Evolutionary conservation across 2,113 vertebrate species (phyloP), one percentile per base, ranked within the genome.

Genomic region (Odontesthes bonariensis): DNA sequence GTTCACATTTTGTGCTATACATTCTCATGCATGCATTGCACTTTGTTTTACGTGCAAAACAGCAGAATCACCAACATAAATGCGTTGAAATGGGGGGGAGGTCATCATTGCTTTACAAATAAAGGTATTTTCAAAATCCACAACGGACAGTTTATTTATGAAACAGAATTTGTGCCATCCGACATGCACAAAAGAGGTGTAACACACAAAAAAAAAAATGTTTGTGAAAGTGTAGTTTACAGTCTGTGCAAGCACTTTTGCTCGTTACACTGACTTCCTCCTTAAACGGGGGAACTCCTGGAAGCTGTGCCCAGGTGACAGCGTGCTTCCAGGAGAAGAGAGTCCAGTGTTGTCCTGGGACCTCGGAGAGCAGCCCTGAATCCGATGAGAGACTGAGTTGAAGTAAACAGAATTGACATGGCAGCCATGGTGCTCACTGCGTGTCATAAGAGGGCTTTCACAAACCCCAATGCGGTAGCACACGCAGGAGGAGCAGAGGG

Each of bases 261-360:
- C 19, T 55, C 49, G 33, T 93, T 88, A 98, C 84, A 99, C 88
- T 35, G 97, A 98, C 90, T 94, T 98, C 81, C 97, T 94, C 46
- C 96, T 92, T 33, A 81, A 86, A 55, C 88, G 86, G 9, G 90
- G 85, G 83, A 88, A 93, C 55, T 91, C 92, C 75, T 75, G 81
- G 87, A 93, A 94, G 80, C 76, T 85, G 42, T 91, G 89, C 54
- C 61, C 88, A 8, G 92, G 89, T 13, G 95, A 96, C 12, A 92
- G 75, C 0, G 94, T 95, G 88, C 96, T 98, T n/a, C 91, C 91
- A 0, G 95, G 95, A 7, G 96, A 96, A 0, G 96, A 97, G 81
- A 95, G 91, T 61, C 93, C 95, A 0, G 93, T 96, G 72, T 96
- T 96, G 55, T 95, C 95, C 81, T 94, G 92, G 1, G 95, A 95